Percentiles rank a stretch among this genome's conserved stretches.
Conservation (phyloP, 2,797 vertebrate species). For the Peromyscus melanophrys region DNA sequence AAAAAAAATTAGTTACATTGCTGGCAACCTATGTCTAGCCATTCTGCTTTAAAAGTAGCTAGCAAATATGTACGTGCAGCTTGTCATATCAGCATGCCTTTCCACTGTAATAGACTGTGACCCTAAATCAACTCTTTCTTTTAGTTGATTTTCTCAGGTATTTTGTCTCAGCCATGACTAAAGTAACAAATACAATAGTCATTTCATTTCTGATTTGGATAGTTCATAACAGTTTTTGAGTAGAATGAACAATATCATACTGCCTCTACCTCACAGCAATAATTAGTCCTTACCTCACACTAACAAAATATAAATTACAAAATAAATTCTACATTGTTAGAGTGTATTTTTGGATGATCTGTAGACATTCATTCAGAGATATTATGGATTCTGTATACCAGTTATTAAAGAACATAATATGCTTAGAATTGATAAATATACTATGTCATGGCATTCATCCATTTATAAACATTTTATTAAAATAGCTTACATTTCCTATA, state of each 20-base stretch:
- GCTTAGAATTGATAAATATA: constrained; percentile 16
- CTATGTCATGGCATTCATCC: background rate
- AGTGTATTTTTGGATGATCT: constrained; percentile 43
- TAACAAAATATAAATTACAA: background rate
- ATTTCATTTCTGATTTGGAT: background rate
- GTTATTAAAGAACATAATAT: constrained; percentile 59
- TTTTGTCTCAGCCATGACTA: background rate
- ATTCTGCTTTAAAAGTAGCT: background rate
- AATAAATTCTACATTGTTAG: constrained; percentile 80
- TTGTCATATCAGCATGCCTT: background rate
- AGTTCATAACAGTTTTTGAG: background rate
- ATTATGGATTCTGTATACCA: constrained; percentile 20
- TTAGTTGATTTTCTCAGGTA: background rate
- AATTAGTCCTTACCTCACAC: background rate
- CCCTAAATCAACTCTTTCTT: background rate
- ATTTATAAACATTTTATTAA: background rate
- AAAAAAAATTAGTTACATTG: background rate
- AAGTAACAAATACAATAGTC: background rate
- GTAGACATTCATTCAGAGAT: background rate
- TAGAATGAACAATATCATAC: background rate
- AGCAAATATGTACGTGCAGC: background rate
- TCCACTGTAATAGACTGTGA: background rate
- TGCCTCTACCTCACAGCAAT: background rate
- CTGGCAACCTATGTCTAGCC: background rate
- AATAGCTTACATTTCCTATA: background rate